phyloP scores from a whole-genome alignment of 30 jellyfish, hydroid and myxozoan genomes.

The Turritopsis dohrnii region DNA sequence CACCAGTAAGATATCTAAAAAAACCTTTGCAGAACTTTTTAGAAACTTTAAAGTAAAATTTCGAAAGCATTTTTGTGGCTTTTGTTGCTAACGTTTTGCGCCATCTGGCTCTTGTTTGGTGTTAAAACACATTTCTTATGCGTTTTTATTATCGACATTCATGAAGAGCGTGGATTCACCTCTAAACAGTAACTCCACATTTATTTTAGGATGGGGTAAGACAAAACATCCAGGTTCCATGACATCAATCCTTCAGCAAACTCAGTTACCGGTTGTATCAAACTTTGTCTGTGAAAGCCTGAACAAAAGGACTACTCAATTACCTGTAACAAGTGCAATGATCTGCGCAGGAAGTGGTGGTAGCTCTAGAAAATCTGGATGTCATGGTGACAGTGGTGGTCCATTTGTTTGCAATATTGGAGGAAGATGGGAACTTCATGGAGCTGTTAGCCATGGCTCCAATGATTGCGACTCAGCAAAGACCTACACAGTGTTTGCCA shows the following conservation, averaged over 20 bases:
- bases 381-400: slow-evolving; percentile 94
- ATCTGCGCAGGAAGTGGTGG: slow-evolving; percentile 82
- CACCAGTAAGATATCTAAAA: no score
- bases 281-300: slow-evolving; percentile 39
- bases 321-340: slow-evolving; percentile 46
- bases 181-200: background rate
- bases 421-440: slow-evolving; percentile 70
- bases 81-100: no score
- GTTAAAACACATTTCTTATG: no score
- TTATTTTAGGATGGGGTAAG: slow-evolving; percentile 75
- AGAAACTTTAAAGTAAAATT: no score
- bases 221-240: slow-evolving; percentile 77
- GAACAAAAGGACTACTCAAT: slow-evolving; percentile 33
- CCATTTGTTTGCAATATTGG: slow-evolving; percentile 88
- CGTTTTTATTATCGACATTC: no score
- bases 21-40: no score
- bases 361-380: slow-evolving; percentile 52
- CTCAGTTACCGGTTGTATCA: slow-evolving; percentile 60
- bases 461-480: slow-evolving; percentile 49
- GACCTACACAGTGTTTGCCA: slow-evolving; percentile 76
- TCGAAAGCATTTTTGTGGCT: no score
- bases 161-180: background rate
- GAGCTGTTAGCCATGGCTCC: slow-evolving; percentile 86
- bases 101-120: no score
- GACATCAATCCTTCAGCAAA: slow-evolving; percentile 76